Evolutionary conservation across 92 coral and sea anemone species (phyloP).

Genomic region (Epizoanthus illoricatus): DNA sequence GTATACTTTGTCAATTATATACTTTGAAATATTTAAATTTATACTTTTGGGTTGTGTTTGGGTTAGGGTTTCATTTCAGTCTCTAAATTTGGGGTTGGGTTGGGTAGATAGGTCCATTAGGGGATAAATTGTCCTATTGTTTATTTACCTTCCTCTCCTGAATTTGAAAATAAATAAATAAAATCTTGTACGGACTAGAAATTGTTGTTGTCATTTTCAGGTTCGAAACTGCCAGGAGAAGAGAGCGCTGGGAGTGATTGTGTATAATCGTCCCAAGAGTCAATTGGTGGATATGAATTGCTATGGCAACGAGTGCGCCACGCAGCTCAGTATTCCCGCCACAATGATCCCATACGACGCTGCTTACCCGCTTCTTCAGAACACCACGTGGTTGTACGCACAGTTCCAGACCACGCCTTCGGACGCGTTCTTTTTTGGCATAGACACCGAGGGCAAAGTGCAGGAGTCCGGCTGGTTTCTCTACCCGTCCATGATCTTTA

Average conservation of each 20-base stretch:
- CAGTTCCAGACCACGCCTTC: conserved; percentile 88
- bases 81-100: too few relatives aligned
- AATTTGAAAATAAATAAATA: too few relatives aligned
- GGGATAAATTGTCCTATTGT: too few relatives aligned
- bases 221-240: conserved; percentile 67
- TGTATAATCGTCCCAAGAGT: conserved; percentile 24
- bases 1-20: neutral
- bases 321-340: conserved; percentile 72
- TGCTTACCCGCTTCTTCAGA: conserved; percentile 23
- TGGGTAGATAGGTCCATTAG: too few relatives aligned
- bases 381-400: conserved; percentile 33
- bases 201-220: conserved; percentile 8
- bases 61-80: too few relatives aligned
- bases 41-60: too few relatives aligned
- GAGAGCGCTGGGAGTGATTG: conserved; percentile 79
- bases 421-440: conserved; percentile 77
- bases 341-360: conserved; percentile 56
- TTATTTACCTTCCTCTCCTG: too few relatives aligned
- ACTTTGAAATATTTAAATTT: too few relatives aligned
- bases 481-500: conserved; percentile 76
- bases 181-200: neutral
- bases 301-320: conserved; percentile 71
- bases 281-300: conserved; percentile 67
- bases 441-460: conserved; percentile 74
- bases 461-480: conserved; percentile 77